These are phyloP conservation scores for Molossus molossus DNA, from an alignment of 2,797 vertebrate species.

Conservation along the genomic window DNA sequence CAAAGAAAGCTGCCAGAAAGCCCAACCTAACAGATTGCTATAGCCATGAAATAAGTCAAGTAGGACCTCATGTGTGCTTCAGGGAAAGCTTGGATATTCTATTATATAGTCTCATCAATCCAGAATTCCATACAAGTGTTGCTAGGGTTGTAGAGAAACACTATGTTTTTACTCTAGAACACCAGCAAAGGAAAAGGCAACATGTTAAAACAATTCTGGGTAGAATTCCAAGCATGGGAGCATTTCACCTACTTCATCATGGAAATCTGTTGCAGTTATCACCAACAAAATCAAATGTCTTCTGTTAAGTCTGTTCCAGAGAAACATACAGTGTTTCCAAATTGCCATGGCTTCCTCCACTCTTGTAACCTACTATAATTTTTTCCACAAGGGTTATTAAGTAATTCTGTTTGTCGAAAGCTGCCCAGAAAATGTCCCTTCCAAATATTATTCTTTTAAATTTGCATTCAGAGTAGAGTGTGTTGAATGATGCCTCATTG, in stretches of 20 bases:
- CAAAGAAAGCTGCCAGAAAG: conserved; percentile 50
- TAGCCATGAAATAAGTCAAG: conserved; percentile 60
- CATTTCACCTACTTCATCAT: conserved; percentile 74
- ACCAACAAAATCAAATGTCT: conserved; percentile 72
- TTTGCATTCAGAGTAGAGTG: conserved; percentile 46
- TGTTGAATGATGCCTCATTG: conserved; percentile 50
- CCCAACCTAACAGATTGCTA: conserved; percentile 19
- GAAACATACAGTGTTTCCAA: conserved; percentile 77
- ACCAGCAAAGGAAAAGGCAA: conserved; percentile 49
- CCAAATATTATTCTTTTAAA: conserved; percentile 34
- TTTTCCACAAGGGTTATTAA: conserved; percentile 78
- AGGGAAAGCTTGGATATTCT: neutral
- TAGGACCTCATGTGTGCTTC: neutral
- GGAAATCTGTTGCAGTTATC: conserved; percentile 73
- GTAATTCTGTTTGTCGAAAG: conserved; percentile 74
- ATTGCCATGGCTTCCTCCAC: conserved; percentile 64
- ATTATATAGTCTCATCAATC: neutral
- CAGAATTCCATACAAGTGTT: conserved; percentile 47
- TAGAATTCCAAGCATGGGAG: conserved; percentile 58
- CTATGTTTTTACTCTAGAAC: conserved; percentile 41
- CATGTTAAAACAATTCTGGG: conserved; percentile 65
- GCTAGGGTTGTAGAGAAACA: conserved; percentile 1
- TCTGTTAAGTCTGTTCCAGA: conserved; percentile 73
- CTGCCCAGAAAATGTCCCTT: conserved; percentile 58
- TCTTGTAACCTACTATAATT: conserved; percentile 73